Evolutionary conservation across 2,888 invertebrate species (phyloP).

Genomic region (Tricholauxania praeusta): DNA sequence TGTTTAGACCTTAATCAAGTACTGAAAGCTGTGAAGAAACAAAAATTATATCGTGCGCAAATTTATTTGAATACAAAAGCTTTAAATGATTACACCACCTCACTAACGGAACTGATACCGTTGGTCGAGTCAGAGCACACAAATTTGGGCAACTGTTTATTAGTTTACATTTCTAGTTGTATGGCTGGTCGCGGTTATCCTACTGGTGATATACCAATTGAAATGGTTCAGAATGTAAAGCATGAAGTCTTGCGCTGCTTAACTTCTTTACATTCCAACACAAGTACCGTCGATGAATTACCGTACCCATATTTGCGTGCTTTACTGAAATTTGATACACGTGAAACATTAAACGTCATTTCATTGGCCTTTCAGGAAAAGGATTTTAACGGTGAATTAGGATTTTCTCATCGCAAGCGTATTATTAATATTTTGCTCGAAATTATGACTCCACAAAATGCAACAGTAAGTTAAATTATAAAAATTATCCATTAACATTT

Average conservation of each 20-base stretch:
- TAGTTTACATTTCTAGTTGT: constrained; percentile 89
- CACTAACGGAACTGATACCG: constrained; percentile 77
- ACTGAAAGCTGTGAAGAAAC: constrained; percentile 62
- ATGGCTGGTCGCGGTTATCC: constrained; percentile 89
- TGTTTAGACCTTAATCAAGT: constrained; percentile 83
- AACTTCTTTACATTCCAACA: constrained; percentile 76
- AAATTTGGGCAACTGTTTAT: constrained; percentile 82
- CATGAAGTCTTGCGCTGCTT: constrained; percentile 79
- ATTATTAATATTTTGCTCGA: constrained; percentile 83
- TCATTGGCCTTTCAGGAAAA: constrained; percentile 86
- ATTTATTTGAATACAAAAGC: constrained; percentile 84
- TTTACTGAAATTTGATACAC: constrained; percentile 83
- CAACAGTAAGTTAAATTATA: constrained; percentile 70
- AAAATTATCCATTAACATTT: too few species aligned
- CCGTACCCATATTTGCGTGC: constrained; percentile 81
- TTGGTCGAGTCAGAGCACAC: constrained; percentile 68
- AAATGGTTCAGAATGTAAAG: constrained; percentile 76
- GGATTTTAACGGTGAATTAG: constrained; percentile 81
- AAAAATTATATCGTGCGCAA: constrained; percentile 65
- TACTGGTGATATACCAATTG: constrained; percentile 76
- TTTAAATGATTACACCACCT: constrained; percentile 79
- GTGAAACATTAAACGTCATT: constrained; percentile 87
- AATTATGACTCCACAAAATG: constrained; percentile 78
- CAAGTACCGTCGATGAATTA: constrained; percentile 73
- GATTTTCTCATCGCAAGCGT: constrained; percentile 78